phyloP scores from a whole-genome alignment of 64 coral and sea anemone species.

The Anthopleura sola region DNA sequence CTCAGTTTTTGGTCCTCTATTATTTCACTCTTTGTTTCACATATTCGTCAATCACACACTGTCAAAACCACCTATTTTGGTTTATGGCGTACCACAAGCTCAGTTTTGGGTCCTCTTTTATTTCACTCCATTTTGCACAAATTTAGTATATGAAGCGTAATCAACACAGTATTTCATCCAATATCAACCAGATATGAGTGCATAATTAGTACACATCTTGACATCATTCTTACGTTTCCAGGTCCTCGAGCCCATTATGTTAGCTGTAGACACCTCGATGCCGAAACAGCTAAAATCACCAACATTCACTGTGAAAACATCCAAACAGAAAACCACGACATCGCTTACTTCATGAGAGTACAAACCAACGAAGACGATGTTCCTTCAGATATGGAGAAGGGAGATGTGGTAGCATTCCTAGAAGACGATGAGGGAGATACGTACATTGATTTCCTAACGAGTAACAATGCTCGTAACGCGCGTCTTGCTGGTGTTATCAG shows the following conservation, averaged over 20 bases:
- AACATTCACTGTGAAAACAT: slow-evolving; percentile 50
- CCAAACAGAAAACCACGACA: slow-evolving; percentile 72
- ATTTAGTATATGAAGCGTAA: too few species aligned
- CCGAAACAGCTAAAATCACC: slow-evolving; percentile 60
- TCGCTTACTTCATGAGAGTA: slow-evolving; percentile 68
- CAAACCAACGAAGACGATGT: slow-evolving; percentile 35
- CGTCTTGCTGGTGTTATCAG: slow-evolving; percentile 80
- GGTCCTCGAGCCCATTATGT: slow-evolving; percentile 5
- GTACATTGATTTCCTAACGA: slow-evolving; percentile 76
- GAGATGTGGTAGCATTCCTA: slow-evolving; percentile 85
- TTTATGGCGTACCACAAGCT: too few species aligned
- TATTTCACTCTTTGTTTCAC: too few species aligned
- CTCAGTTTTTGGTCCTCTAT: too few species aligned
- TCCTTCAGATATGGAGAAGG: slow-evolving; percentile 45
- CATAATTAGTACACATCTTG: too few species aligned
- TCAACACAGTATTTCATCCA: too few species aligned
- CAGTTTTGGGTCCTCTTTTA: too few species aligned
- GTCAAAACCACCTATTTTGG: too few species aligned
- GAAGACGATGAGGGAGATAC: slow-evolving; percentile 46
- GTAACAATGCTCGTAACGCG: slow-evolving; percentile 45
- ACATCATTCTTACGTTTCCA: background rate
- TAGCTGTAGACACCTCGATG: slow-evolving; percentile 51
- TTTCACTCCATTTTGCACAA: too few species aligned
- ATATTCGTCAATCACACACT: too few species aligned
- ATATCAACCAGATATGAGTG: too few species aligned